Evolutionary conservation across 2,113 vertebrate species (phyloP), one percentile per base, ranked within the genome.

Genomic region (Cettia cetti): DNA sequence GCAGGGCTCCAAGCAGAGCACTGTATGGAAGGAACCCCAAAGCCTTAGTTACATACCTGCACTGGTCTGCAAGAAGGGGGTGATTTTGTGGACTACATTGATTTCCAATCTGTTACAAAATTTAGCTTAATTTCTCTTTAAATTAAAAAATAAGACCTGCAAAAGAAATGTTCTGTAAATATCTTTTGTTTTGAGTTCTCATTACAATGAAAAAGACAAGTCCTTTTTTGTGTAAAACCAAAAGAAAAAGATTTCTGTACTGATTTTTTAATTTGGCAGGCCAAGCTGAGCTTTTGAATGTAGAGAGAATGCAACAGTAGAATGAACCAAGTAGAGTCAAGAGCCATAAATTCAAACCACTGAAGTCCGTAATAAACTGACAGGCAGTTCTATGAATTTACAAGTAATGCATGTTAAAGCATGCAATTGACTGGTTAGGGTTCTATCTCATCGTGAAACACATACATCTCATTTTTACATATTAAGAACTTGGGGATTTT

Each of bases 1-100:
- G 40, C 7, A 5, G 49, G 56, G 42, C 49, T 64, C 61, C 26
- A 18, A 76, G 80, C 30, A 69, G 31, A 1, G 0, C 0, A 3
- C 17, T 11, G 2, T 11, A 1, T 4, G 13, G 22, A 17, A 40
- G 28, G 31, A 40, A 40, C 11, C 9, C 12, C 17, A 56, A 56
- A 80, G 26, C 11, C 11, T 60, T 18, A 3, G 33, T 39, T 16
- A 31, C 4, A 39, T 35, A 3, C 11, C 74, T 78, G 56, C n/a
- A 13, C 31, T 40, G 7, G 14, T 83, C 83, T 72, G 23, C 14
- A 65, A 53, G 50, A 42, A 90, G 17, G 6, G 50, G 10, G 6
- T 45, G 28, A 40, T 74, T 52, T 84, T 11, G 6, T 17, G 15
- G 16, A 39, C 3, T 22, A 9, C 12, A n/a, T 3, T 37, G 17